A percentile compares a stretch with the other conserved stretches of the same genome.
phyloP scores from a whole-genome alignment of 2,888 invertebrate species.

The Melanophora roralis region DNA sequence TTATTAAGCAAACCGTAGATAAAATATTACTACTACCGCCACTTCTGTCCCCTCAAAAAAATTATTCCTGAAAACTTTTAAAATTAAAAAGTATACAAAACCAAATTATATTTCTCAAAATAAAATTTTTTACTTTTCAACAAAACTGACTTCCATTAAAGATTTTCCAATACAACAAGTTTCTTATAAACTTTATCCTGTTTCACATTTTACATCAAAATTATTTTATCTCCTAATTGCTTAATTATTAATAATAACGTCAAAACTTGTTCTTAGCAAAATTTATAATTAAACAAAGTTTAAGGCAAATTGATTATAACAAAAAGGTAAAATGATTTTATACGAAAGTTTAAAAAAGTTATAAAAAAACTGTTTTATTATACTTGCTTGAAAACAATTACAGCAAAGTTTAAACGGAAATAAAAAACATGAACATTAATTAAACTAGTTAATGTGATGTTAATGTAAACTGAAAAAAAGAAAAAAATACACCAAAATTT shows the following conservation, averaged over 20 bases:
- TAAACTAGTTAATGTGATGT: not conserved
- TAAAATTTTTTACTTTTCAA: no score
- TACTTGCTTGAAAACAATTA: not conserved
- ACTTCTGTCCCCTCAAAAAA: no score
- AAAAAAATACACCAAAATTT: constrained; percentile 33
- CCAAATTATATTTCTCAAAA: no score
- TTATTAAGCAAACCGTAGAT: no score
- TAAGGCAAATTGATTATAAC: not conserved
- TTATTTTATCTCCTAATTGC: not conserved
- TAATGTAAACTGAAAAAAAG: not conserved
- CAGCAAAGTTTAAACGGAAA: not conserved
- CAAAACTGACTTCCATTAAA: not conserved
- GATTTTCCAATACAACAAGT: not conserved
- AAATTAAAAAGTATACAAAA: no score
- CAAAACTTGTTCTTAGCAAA: constrained; percentile 38
- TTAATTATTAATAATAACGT: constrained; percentile 40
- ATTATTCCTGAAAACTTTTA: no score
- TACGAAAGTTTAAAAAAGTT: constrained; percentile 7
- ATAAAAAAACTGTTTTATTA: not conserved
- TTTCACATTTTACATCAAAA: not conserved
- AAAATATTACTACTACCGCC: no score
- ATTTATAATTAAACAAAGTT: constrained; percentile 40
- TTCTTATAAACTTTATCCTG: not conserved
- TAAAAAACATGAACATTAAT: constrained; percentile 26
- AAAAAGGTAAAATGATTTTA: not conserved